A percentile compares a stretch with the other conserved stretches of the same genome.
Evolutionary conservation across 2,113 vertebrate species (phyloP).

Genomic region (Rhinolophus sinicus): DNA sequence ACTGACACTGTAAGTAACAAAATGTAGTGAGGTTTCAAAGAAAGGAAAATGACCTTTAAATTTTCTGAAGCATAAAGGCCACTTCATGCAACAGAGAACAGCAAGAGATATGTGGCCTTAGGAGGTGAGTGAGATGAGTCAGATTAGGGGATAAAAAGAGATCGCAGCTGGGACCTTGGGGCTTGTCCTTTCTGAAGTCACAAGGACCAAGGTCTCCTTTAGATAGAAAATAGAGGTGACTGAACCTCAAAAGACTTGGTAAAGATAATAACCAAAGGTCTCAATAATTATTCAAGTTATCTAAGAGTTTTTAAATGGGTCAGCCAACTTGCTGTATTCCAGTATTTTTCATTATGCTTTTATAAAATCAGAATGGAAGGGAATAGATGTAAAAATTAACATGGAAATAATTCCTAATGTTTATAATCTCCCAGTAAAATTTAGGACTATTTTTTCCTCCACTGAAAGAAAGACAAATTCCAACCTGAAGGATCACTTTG

Average conservation of each 20-base stretch:
- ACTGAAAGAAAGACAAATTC: background rate
- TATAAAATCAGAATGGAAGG: slow-evolving; percentile 27
- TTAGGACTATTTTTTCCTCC: background rate
- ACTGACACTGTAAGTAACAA: slow-evolving; percentile 81
- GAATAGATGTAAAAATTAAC: slow-evolving; percentile 17
- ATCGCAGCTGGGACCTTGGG: slow-evolving; percentile 37
- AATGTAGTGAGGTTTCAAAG: slow-evolving; percentile 79
- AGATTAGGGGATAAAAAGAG: slow-evolving; percentile 66
- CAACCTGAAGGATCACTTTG: background rate
- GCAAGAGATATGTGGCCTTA: slow-evolving; percentile 70
- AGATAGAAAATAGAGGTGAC: slow-evolving; percentile 37
- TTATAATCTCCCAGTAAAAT: background rate
- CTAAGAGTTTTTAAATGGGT: slow-evolving; percentile 24
- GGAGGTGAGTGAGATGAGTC: slow-evolving; percentile 73
- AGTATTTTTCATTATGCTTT: background rate
- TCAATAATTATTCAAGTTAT: slow-evolving; percentile 59
- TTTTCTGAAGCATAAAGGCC: slow-evolving; percentile 80
- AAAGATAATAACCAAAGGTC: slow-evolving; percentile 61
- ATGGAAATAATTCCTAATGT: background rate
- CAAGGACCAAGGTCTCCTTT: slow-evolving; percentile 48
- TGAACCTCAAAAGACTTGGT: slow-evolving; percentile 54
- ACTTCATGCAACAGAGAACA: slow-evolving; percentile 69
- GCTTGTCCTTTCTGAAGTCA: slow-evolving; percentile 62
- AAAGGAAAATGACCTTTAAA: slow-evolving; percentile 84
- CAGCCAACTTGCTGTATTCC: background rate